phyloP scores from a whole-genome alignment of 2,888 invertebrate genomes.

The Diaphora mendica region DNA sequence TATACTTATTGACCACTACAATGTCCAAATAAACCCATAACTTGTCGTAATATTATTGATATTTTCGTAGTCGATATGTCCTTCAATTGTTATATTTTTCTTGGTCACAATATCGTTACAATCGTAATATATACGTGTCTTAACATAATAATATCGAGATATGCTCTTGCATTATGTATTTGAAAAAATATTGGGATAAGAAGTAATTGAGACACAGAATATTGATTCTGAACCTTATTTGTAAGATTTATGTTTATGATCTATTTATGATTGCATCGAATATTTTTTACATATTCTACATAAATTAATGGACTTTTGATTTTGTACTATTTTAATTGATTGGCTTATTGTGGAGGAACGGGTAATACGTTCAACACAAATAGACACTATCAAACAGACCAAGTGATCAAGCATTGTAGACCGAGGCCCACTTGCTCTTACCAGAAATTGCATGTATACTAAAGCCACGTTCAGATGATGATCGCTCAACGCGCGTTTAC shows the following conservation, averaged over 20 bases:
- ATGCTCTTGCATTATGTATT: slow-evolving; percentile 52
- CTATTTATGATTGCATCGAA: slow-evolving; percentile 17
- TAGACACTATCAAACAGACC: too few species aligned
- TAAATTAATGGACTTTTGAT: slow-evolving; percentile 17
- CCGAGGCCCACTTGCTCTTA: background rate
- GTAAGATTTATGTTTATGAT: slow-evolving; percentile 7
- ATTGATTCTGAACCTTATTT: slow-evolving; percentile 22
- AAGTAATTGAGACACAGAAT: slow-evolving; percentile 30
- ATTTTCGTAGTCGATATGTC: slow-evolving; percentile 31
- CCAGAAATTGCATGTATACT: background rate
- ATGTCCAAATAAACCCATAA: slow-evolving; percentile 21
- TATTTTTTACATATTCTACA: slow-evolving; percentile 16
- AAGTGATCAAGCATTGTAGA: background rate
- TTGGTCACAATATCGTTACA: slow-evolving; percentile 41
- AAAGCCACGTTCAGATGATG: too few species aligned
- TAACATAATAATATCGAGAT: slow-evolving; percentile 47
- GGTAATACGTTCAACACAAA: too few species aligned
- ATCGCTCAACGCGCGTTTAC: too few species aligned
- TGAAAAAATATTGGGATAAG: slow-evolving; percentile 46
- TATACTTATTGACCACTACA: slow-evolving; percentile 25
- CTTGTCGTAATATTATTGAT: slow-evolving; percentile 30
- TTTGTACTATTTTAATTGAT: slow-evolving; percentile 6
- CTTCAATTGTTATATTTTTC: slow-evolving; percentile 42
- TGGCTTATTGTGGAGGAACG: background rate
- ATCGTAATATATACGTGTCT: slow-evolving; percentile 46